These are phyloP conservation scores for Pogonomyrmex barbatus DNA, from an alignment of 1,140 invertebrate species.

Conservation along the genomic window DNA sequence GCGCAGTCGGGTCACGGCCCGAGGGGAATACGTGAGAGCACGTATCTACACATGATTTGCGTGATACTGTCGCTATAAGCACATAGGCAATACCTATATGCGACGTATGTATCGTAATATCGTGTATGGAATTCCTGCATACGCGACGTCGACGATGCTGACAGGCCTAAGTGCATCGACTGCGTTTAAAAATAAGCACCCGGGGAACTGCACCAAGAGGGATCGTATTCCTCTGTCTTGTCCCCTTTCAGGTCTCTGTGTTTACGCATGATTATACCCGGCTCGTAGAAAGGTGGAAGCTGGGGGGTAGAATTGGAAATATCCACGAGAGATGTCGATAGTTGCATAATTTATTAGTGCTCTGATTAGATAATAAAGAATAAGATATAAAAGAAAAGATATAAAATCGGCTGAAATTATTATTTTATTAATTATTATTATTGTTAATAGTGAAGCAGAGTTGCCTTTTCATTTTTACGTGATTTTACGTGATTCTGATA, in stretches of 20 bases:
- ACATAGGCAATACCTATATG: conserved; percentile 21
- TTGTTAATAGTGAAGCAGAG: background rate
- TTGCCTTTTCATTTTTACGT: background rate
- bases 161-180: conserved; percentile 30
- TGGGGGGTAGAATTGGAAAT: background rate
- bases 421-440: background rate
- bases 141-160: background rate
- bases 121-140: conserved; percentile 39
- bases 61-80: conserved; percentile 47
- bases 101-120: conserved; percentile 48
- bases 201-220: background rate
- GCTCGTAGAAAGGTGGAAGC: background rate
- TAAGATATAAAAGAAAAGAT: too few species aligned
- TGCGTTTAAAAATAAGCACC: conserved; percentile 53
- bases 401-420: background rate
- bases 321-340: background rate
- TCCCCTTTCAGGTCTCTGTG: too few species aligned
- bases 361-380: background rate
- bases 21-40: conserved; percentile 56
- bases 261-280: background rate
- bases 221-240: background rate
- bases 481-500: background rate
- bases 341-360: background rate
- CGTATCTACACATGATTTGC: conserved; percentile 56
- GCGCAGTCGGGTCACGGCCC: conserved; percentile 56